A percentile compares a stretch with the other conserved stretches of the same genome.
phyloP scores from a whole-genome alignment of 2,888 invertebrate genomes.

The Sturmia bella region DNA sequence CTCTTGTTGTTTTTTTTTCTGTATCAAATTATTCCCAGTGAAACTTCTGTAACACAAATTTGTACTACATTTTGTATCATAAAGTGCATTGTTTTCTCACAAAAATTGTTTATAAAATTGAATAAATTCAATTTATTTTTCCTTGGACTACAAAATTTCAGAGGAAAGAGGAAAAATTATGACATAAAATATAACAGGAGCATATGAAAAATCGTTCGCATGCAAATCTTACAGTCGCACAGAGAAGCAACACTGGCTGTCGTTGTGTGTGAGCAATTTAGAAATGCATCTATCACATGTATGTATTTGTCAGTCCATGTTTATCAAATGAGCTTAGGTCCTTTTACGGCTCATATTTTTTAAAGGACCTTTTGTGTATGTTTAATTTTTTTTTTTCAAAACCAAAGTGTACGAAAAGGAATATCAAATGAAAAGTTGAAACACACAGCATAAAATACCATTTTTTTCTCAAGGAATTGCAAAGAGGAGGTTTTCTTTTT shows the following conservation, averaged over 20 bases:
- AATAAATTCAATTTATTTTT: constrained; percentile 71
- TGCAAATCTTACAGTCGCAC: constrained; percentile 16
- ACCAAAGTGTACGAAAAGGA: constrained; percentile 53
- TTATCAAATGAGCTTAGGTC: constrained; percentile 38
- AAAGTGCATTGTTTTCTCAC: not conserved
- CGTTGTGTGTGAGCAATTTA: constrained; percentile 5
- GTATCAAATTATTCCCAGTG: no score
- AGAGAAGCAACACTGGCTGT: not conserved
- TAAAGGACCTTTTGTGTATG: not conserved
- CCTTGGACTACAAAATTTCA: constrained; percentile 10
- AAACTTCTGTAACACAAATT: no score
- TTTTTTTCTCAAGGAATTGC: not conserved
- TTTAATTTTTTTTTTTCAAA: constrained; percentile 19
- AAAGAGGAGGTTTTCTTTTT: not conserved
- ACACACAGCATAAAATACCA: not conserved
- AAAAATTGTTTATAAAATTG: constrained; percentile 68
- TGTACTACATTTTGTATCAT: no score
- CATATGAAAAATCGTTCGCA: constrained; percentile 62
- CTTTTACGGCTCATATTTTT: constrained; percentile 34
- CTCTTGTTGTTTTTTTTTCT: no score
- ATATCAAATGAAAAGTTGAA: constrained; percentile 62
- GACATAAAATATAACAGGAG: constrained; percentile 44
- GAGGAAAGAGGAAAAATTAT: not conserved
- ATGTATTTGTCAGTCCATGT: not conserved
- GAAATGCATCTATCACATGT: constrained; percentile 54